Conservation (phyloP, 2,888 invertebrate genomes). For the Graphium colonna region DNA sequence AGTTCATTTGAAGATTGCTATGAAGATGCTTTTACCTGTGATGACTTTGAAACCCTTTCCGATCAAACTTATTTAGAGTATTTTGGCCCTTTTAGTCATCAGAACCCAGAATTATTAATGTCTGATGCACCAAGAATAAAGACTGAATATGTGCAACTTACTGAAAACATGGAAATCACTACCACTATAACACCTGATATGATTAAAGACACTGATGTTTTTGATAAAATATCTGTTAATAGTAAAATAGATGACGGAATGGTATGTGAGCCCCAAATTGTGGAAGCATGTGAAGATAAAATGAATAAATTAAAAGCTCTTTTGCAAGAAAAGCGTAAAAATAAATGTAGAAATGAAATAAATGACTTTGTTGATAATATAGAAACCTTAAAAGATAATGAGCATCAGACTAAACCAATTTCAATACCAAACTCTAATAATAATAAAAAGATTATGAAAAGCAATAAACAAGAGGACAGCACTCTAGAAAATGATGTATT, state of each 20-base stretch:
- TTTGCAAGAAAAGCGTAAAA: slow-evolving; percentile 42
- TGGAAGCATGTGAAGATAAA: slow-evolving; percentile 63
- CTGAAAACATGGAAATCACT: slow-evolving; percentile 38
- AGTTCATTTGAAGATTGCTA: slow-evolving; percentile 52
- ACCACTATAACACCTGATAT: slow-evolving; percentile 20
- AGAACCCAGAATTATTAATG: slow-evolving; percentile 40
- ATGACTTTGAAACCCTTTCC: slow-evolving; percentile 51
- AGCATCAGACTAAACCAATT: slow-evolving; percentile 14
- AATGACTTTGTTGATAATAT: neutral
- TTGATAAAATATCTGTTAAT: slow-evolving; percentile 6
- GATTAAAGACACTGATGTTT: slow-evolving; percentile 8
- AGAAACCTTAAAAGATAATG: slow-evolving; percentile 3
- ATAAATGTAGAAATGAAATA: slow-evolving; percentile 27
- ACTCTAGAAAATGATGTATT: neutral
- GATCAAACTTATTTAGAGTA: slow-evolving; percentile 46
- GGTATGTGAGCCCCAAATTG: slow-evolving; percentile 33
- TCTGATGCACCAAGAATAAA: slow-evolving; percentile 45
- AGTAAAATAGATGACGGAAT: slow-evolving; percentile 22
- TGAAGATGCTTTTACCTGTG: slow-evolving; percentile 60
- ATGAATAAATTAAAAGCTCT: slow-evolving; percentile 54
- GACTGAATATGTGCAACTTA: slow-evolving; percentile 36
- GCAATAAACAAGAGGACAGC: neutral
- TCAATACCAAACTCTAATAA: slow-evolving; percentile 6
- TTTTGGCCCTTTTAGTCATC: slow-evolving; percentile 42
- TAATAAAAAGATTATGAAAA: slow-evolving; percentile 17